Evolutionary conservation across 2,888 invertebrate genomes (phyloP).

Genomic region (Chloromyia formosa): DNA sequence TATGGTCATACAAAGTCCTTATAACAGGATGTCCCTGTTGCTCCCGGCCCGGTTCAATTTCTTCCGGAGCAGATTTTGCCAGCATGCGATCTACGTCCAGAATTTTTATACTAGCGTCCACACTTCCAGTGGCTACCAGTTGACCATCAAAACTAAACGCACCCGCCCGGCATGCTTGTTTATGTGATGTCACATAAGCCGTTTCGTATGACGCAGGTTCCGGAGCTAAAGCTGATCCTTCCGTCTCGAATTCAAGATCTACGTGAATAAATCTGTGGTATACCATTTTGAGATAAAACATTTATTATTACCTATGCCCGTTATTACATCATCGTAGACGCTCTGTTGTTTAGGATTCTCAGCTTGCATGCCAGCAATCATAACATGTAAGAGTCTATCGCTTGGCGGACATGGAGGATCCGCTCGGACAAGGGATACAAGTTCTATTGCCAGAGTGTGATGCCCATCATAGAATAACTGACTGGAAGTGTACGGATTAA

Average conservation of each 20-base stretch:
- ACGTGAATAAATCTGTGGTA: constrained; percentile 48
- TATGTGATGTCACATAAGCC: constrained; percentile 98
- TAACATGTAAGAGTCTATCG: constrained; percentile 87
- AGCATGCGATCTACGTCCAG: constrained; percentile 99
- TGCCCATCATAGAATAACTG: constrained; percentile 98
- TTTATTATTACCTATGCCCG: constrained; percentile 56
- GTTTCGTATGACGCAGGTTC: constrained; percentile 98
- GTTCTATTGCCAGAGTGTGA: constrained; percentile 86
- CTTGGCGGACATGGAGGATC: constrained; percentile 97
- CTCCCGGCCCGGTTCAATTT: constrained; percentile 82
- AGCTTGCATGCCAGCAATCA: constrained; percentile 84
- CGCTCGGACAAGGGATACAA: constrained; percentile 86
- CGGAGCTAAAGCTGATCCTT: constrained; percentile 90
- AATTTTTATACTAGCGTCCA: constrained; percentile 98
- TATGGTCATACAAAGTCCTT: constrained; percentile 91
- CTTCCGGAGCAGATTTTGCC: constrained; percentile 95
- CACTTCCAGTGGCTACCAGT: constrained; percentile 96
- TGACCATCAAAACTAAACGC: constrained; percentile 96
- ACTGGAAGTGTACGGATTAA: constrained; percentile 68
- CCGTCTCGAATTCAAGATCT: constrained; percentile 97
- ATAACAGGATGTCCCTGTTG: constrained; percentile 98
- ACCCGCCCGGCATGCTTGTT: constrained; percentile 94
- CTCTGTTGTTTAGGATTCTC: constrained; percentile 75
- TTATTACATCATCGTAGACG: constrained; percentile 62
- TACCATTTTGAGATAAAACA: background rate